These are phyloP conservation scores for Ornithoptera priamus DNA, from an alignment of 2,888 invertebrate species.

Conservation along the genomic window DNA sequence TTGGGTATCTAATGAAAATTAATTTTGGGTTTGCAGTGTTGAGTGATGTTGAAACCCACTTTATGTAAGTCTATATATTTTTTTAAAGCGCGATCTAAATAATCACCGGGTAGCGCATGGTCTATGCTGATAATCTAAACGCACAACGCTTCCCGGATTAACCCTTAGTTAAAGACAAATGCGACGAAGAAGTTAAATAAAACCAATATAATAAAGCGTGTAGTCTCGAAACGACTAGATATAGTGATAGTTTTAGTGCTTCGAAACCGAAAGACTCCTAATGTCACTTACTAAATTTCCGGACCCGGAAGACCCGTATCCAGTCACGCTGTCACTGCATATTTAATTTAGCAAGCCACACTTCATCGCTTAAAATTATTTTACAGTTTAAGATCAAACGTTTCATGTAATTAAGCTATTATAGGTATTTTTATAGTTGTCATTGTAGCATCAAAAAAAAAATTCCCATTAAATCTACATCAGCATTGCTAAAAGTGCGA, in stretches of 20 bases:
- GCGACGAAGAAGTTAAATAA: background rate
- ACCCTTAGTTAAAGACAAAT: conserved; percentile 34
- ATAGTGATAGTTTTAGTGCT: conserved; percentile 24
- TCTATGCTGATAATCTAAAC: conserved; percentile 62
- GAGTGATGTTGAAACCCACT: conserved; percentile 73
- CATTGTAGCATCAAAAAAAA: background rate
- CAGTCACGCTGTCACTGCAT: conserved; percentile 65
- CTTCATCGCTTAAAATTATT: conserved; percentile 63
- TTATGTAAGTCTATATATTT: conserved; percentile 67
- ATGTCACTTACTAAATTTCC: conserved; percentile 4
- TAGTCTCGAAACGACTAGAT: conserved; percentile 9
- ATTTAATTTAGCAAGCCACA: conserved; percentile 62
- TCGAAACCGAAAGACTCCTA: conserved; percentile 1
- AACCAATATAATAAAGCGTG: background rate
- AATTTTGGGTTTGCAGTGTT: conserved; percentile 79
- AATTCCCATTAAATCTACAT: background rate
- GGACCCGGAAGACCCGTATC: conserved; percentile 43
- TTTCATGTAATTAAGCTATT: too few relatives aligned
- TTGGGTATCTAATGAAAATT: conserved; percentile 65
- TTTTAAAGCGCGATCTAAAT: conserved; percentile 72
- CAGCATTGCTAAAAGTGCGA: conserved; percentile 9
- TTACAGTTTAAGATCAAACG: background rate
- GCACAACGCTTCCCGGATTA: conserved; percentile 68
- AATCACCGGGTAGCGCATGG: conserved; percentile 77
- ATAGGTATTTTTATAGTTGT: background rate